Evolutionary conservation across 2,113 vertebrate species (phyloP).

Genomic region (Pao palembangensis): DNA sequence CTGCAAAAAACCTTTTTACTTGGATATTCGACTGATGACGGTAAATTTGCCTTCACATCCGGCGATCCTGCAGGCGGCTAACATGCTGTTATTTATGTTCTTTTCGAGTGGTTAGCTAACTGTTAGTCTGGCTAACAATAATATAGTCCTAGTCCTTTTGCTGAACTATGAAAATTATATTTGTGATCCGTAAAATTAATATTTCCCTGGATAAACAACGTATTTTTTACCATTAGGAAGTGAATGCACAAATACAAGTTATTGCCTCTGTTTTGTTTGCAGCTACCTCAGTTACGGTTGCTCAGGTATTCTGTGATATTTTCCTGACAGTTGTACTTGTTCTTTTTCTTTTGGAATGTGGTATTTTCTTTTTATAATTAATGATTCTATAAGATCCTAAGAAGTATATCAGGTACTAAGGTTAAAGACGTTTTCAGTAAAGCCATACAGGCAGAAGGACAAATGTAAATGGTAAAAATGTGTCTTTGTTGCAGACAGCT

Average conservation of each 20-base stretch:
- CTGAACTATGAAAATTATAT: neutral
- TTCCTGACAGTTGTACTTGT: neutral
- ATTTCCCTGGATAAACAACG: neutral
- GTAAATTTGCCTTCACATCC: conserved; percentile 40
- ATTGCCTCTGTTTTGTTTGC: conserved; percentile 43
- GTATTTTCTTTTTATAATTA: neutral
- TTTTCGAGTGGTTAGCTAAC: conserved; percentile 43
- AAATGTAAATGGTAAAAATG: no score
- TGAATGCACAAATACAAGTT: conserved; percentile 25
- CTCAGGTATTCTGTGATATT: conserved; percentile 9
- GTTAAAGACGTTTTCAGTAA: no score
- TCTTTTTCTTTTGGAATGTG: neutral
- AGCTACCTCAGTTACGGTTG: conserved; percentile 30
- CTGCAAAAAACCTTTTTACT: neutral
- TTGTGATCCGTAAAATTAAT: neutral
- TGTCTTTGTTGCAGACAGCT: neutral
- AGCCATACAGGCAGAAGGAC: no score
- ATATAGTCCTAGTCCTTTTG: no score
- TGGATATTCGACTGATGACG: conserved; percentile 11
- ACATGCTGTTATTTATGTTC: conserved; percentile 15
- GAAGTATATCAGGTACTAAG: no score
- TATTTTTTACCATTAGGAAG: conserved; percentile 15
- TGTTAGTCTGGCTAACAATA: conserved; percentile 32
- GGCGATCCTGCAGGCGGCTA: neutral
- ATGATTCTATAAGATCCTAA: neutral